Conservation (phyloP, 2,797 vertebrate genomes). For the Luscinia luscinia region DNA sequence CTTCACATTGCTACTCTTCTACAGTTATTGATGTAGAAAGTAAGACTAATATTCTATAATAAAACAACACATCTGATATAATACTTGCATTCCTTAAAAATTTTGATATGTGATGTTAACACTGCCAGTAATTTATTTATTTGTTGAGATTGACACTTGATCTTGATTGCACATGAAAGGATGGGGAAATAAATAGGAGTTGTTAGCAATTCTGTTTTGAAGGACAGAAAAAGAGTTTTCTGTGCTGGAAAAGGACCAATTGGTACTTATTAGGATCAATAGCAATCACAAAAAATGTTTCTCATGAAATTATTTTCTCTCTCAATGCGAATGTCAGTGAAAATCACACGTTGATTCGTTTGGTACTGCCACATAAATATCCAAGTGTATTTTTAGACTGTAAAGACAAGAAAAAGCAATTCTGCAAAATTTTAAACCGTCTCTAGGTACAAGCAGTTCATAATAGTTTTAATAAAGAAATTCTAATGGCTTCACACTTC, state of each 20-base stretch:
- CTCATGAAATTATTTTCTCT: neutral
- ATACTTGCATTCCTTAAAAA: neutral
- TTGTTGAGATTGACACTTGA: neutral
- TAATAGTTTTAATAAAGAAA: neutral
- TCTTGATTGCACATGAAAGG: neutral
- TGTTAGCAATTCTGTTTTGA: neutral
- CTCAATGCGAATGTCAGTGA: neutral
- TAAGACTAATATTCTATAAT: neutral
- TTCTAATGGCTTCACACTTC: neutral
- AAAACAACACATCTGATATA: neutral
- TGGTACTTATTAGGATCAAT: neutral
- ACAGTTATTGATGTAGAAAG: neutral
- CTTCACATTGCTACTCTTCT: neutral
- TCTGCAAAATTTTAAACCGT: neutral
- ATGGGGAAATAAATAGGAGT: neutral
- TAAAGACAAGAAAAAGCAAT: neutral
- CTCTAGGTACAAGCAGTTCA: neutral
- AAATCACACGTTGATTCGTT: neutral
- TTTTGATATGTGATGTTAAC: neutral
- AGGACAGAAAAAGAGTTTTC: neutral
- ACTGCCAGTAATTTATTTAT: neutral
- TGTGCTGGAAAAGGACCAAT: neutral
- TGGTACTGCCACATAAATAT: neutral
- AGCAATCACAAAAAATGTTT: neutral
- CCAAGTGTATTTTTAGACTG: neutral